Evolutionary conservation across 2,888 invertebrate genomes (phyloP).

Genomic region (Drosophila prostipennis): DNA sequence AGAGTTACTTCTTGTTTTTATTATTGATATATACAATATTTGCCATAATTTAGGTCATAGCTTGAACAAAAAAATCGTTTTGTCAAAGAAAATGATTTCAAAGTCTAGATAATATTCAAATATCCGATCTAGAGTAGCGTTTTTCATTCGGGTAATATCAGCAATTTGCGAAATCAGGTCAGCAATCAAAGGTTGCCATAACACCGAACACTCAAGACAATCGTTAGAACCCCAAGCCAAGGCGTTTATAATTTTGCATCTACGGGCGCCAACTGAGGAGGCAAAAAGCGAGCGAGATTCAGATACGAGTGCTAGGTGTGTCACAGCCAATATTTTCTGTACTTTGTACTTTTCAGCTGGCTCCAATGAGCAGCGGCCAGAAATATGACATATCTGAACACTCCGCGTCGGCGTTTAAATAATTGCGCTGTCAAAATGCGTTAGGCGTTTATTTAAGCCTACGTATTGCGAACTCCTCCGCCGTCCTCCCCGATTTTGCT

Average conservation of each 20-base stretch:
- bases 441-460: constrained; percentile 54
- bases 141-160: constrained; percentile 15
- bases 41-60: no score
- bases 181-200: constrained; percentile 43
- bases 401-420: constrained; percentile 63
- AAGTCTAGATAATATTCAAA: background rate
- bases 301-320: constrained; percentile 31
- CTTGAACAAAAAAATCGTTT: no score
- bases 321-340: constrained; percentile 21
- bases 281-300: constrained; percentile 11
- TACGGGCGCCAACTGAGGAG: constrained; percentile 19
- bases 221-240: constrained; percentile 38
- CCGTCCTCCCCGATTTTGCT: background rate
- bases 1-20: no score
- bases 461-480: constrained; percentile 30
- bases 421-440: constrained; percentile 72
- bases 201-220: constrained; percentile 19
- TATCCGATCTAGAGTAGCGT: constrained; percentile 2
- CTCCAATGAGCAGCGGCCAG: background rate
- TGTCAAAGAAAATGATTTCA: no score
- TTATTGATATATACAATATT: no score
- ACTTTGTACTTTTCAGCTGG: constrained; percentile 11
- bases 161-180: constrained; percentile 19
- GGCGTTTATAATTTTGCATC: constrained; percentile 56
- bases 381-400: constrained; percentile 55